phyloP scores from a whole-genome alignment of 2,797 vertebrate genomes.

The Oceanodroma leucorhoa region DNA sequence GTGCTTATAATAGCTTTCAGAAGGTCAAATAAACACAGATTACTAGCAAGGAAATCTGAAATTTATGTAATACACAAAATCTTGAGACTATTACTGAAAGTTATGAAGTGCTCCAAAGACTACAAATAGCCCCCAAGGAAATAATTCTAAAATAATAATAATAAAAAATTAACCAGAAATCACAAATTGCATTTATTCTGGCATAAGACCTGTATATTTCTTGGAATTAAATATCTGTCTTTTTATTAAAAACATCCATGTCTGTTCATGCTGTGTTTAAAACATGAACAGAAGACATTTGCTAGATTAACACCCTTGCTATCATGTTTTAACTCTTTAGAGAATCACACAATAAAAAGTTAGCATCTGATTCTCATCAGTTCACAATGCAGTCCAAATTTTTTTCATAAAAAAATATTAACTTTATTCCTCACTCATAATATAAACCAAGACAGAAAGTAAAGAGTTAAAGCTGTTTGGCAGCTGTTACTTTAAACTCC shows the following conservation, averaged over 20 bases:
- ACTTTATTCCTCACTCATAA: background rate
- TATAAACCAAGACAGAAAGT: background rate
- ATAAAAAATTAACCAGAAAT: constrained; percentile 43
- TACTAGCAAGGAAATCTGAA: background rate
- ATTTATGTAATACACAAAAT: constrained; percentile 16
- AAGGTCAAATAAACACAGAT: constrained; percentile 34
- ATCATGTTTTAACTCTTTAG: constrained; percentile 35
- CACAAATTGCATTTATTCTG: constrained; percentile 34
- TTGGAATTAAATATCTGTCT: constrained; percentile 29
- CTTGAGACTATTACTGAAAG: background rate
- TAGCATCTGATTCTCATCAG: constrained; percentile 16
- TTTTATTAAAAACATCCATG: constrained; percentile 42
- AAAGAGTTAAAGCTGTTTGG: constrained; percentile 39
- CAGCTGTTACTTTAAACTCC: constrained; percentile 22
- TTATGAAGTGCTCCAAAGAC: constrained; percentile 1
- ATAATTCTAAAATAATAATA: constrained; percentile 32
- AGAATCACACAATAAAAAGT: background rate
- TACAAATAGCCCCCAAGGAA: background rate
- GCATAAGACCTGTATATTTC: background rate
- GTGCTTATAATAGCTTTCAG: background rate
- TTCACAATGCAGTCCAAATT: background rate
- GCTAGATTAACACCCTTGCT: constrained; percentile 45
- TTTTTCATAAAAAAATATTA: background rate
- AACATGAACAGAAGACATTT: constrained; percentile 2
- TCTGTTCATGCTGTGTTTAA: constrained; percentile 6